Evolutionary conservation across 1,140 invertebrate species (phyloP).

Genomic region (Chlorops oryzae): DNA sequence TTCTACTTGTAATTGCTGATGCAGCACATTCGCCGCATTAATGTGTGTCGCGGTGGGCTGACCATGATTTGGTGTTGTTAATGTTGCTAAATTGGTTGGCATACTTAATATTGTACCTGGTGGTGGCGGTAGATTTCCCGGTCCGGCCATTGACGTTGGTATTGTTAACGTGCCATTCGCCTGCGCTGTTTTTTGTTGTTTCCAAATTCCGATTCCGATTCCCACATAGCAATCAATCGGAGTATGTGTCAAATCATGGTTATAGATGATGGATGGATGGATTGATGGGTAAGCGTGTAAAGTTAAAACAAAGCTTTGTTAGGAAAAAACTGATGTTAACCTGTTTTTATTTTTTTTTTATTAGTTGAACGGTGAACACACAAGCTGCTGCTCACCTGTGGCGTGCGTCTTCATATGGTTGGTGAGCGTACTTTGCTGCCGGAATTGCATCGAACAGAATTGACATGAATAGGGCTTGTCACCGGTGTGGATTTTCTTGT

Average conservation of each 20-base stretch:
- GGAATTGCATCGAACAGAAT: slow-evolving; percentile 45
- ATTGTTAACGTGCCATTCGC: slow-evolving; percentile 15
- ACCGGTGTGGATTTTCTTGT: slow-evolving; percentile 46
- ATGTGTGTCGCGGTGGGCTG: slow-evolving; percentile 29
- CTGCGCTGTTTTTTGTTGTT: too few species aligned
- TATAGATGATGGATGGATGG: slow-evolving; percentile 16
- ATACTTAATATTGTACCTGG: background rate
- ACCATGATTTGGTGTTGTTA: slow-evolving; percentile 22
- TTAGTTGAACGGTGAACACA: slow-evolving; percentile 39
- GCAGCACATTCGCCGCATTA: slow-evolving; percentile 18
- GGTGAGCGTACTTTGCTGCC: slow-evolving; percentile 43
- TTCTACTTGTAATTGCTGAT: slow-evolving; percentile 35
- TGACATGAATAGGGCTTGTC: slow-evolving; percentile 46
- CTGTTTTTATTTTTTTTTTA: slow-evolving; percentile 43
- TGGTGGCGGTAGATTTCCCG: slow-evolving; percentile 7
- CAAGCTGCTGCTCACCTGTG: slow-evolving; percentile 36
- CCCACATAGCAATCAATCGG: too few species aligned
- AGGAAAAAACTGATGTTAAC: slow-evolving; percentile 44
- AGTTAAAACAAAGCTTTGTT: slow-evolving; percentile 48
- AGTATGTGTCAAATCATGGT: too few species aligned
- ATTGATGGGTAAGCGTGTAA: slow-evolving; percentile 36
- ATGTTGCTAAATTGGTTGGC: slow-evolving; percentile 2
- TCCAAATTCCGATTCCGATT: too few species aligned
- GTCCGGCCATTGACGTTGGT: slow-evolving; percentile 13
- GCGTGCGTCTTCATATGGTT: slow-evolving; percentile 48